Percentiles rank a stretch among this genome's conserved stretches.
These are phyloP conservation scores for Branchellion lobata DNA, from an alignment of 2,888 invertebrate genomes.

Conservation along the genomic window DNA sequence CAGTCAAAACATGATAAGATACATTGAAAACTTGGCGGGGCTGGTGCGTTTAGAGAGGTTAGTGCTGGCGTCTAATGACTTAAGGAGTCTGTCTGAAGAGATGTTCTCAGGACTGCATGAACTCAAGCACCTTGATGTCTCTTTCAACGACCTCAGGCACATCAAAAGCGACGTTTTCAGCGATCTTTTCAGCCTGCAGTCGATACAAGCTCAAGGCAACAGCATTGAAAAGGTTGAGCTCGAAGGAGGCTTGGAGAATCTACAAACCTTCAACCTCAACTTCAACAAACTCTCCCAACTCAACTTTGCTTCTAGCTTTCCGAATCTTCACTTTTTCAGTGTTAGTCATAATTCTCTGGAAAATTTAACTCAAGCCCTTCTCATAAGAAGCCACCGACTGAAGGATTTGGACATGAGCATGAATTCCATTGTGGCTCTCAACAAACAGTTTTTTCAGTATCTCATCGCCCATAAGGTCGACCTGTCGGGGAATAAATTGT, in stretches of 20 bases:
- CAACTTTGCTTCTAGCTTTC: neutral
- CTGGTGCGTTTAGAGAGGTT: neutral
- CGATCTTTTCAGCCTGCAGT: constrained; percentile 1
- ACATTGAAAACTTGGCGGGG: neutral
- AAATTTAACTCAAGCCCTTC: neutral
- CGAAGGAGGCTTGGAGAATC: neutral
- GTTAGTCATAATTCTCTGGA: neutral
- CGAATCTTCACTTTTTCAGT: neutral
- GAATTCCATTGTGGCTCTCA: neutral
- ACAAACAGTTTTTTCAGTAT: neutral
- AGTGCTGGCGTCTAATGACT: neutral
- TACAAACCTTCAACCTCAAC: neutral
- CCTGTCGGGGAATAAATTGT: neutral
- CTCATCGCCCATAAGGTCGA: neutral
- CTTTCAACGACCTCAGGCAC: neutral
- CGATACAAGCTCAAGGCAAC: neutral
- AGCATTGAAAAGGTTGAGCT: neutral
- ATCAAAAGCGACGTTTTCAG: neutral
- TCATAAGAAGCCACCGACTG: neutral
- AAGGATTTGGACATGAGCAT: neutral
- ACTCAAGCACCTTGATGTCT: neutral
- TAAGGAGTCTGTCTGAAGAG: neutral
- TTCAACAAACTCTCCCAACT: neutral
- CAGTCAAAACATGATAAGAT: constrained; percentile 5
- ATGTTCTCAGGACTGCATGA: constrained; percentile 5